Base-by-base conservation (phyloP, 2,888 invertebrate genomes). In the Melieria crassipennis region DNA sequence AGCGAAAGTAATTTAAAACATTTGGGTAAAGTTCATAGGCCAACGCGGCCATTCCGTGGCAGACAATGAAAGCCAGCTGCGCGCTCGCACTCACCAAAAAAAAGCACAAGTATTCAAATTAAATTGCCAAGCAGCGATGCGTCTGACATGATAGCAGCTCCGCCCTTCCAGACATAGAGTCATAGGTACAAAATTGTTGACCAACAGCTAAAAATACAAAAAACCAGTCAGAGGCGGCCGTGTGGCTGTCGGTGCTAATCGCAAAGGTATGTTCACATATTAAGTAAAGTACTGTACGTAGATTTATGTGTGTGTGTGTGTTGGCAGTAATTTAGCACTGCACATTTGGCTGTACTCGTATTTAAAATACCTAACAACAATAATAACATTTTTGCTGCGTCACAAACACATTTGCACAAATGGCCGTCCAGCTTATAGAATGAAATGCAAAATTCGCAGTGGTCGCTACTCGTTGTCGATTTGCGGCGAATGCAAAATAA, bases 401-500 rank as follows among this genome's bases (percentile, higher is more conserved):
- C 30, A 30, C 13, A 50, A 30, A 7, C 64, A 64, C 50, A 50
- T 11, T 43, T 9, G 30, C 30, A 52, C 42, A 42, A 68, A 61
- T 61, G 60, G n/a, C 60, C 11, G 61, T 76, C 75, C 66, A 30
- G 30, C 30, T 30, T 30, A 30, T 30, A 30, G 30, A 30, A 30
- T 30, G 30, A 73, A 78, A 78, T 75, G 73, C 69, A 67, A 65
- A 75, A 13, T 62, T 62, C 55, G 55, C 45, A 16, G 42, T 16
- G 16, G 16, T 16, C 16, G 16, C 16, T 16, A 16, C 16, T 16
- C 16, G 16, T 16, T 16, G 1, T 16, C 16, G 16, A 16, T 16
- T 16, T 16, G 16, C 16, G 30, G 30, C 30, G 30, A 30, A 30
- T 30, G 30, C 30, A 30, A 30, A 30, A 3, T 60, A 61, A 48